phyloP scores from a whole-genome alignment of 1,140 invertebrate genomes.

The Achroia grisella region DNA sequence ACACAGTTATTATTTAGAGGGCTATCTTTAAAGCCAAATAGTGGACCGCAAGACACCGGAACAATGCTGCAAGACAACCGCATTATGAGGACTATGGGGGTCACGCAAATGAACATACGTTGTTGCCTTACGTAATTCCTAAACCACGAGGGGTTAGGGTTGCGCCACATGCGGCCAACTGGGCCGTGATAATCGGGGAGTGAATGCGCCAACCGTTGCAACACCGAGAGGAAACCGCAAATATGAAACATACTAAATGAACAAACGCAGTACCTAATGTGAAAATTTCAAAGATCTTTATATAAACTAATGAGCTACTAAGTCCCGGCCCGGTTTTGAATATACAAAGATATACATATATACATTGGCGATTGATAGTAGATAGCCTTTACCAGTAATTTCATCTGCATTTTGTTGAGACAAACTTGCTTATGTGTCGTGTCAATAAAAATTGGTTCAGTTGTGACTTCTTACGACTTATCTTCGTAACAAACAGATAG shows the following conservation, averaged over 20 bases:
- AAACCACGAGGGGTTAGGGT: slow-evolving; percentile 24
- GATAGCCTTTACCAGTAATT: too few relatives aligned
- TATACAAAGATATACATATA: background rate
- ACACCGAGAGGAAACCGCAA: slow-evolving; percentile 1
- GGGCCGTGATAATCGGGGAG: slow-evolving; percentile 45
- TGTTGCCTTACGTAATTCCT: slow-evolving; percentile 1
- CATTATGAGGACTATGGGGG: too few relatives aligned
- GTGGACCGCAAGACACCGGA: background rate
- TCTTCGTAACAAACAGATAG: too few relatives aligned
- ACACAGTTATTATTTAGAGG: background rate
- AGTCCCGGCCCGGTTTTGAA: background rate
- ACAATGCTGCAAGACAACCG: background rate
- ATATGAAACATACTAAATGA: slow-evolving; percentile 1
- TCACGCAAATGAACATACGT: background rate
- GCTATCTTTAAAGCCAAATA: background rate
- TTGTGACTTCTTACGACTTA: too few relatives aligned
- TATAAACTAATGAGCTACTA: background rate
- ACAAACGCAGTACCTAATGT: background rate
- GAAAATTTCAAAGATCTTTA: background rate
- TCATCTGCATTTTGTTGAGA: too few relatives aligned
- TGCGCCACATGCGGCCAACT: slow-evolving; percentile 41
- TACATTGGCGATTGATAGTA: too few relatives aligned
- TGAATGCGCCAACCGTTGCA: slow-evolving; percentile 21
- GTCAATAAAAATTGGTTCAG: too few relatives aligned
- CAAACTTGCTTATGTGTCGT: too few relatives aligned